These are phyloP conservation scores for Terrapene triunguis DNA, from an alignment of 2,113 vertebrate species.

Conservation along the genomic window DNA sequence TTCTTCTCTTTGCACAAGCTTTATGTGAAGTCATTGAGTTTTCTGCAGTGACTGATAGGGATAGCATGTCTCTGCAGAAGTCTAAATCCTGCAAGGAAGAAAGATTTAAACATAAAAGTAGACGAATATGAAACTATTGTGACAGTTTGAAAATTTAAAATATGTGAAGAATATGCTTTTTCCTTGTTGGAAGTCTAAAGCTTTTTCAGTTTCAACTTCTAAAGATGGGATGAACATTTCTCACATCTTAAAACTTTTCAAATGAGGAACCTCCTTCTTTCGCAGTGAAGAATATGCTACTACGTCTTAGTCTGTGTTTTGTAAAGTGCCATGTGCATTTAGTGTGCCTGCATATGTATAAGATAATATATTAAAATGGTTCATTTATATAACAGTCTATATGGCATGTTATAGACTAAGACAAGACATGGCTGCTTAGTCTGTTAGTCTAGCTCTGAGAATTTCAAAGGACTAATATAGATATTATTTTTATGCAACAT, in stretches of 20 bases:
- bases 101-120: not conserved
- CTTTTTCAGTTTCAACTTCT: not conserved
- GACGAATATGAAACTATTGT: not conserved
- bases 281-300: not conserved
- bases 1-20: not conserved
- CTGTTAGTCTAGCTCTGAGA: not conserved
- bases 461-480: not conserved
- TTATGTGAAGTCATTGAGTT: not conserved
- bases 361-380: not conserved
- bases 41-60: not conserved
- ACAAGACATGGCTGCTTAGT: not conserved
- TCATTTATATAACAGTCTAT: not conserved
- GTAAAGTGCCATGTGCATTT: not conserved
- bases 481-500: not conserved
- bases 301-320: not conserved
- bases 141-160: not conserved
- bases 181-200: not conserved
- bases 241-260: not conserved
- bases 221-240: not conserved
- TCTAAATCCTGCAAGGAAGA: not conserved
- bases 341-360: not conserved
- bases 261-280: not conserved
- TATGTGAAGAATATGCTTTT: not conserved
- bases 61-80: not conserved
- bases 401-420: not conserved